Base-by-base conservation (phyloP, 2,888 invertebrate genomes). In the Macaria liturata region DNA sequence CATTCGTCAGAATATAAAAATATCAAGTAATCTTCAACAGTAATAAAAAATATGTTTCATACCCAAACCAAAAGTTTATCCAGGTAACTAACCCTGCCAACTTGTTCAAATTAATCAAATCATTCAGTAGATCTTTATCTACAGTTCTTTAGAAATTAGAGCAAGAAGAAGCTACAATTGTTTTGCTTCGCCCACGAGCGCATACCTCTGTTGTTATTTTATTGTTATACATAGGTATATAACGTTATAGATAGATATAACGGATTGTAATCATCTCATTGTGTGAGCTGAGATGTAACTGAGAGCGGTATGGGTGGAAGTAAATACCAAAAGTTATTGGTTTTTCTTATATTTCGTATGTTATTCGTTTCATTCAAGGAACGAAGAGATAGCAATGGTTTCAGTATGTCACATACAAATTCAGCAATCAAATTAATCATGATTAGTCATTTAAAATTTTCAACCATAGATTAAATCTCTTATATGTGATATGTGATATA, bases 221-320 rank as follows among this genome's bases (percentile, higher is more conserved):
- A 85, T 84, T 83, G 77, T 74, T 80, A 81, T 83, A 82, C 84
- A 83, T 88, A 86, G 84, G n/a, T 20, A 20, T 2, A 20, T n/a
- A 20, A 20, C 20, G 20, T 20, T 20, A 20, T 20, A 20, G 20
- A 20, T 20, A 20, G 1, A 77, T 86, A 89, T 89, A 90, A 86
- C 87, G 89, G 88, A 88, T 89, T 88, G 89, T 90, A 91, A 91
- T 91, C 90, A 88, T 88, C 85, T 88, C 81, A 89, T 91, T 91
- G 90, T 91, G 86, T 88, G 85, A 83, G 84, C 83, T 83, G 81
- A 85, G 87, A 86, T 81, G 81, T 83, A 83, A 83, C 82, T 84
- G 68, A 69, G 57, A 43, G 60, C 55, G 50, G 76, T 75, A 77
- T 65, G 75, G 81, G 30, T 48, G 67, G 9, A 42, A 43, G 72